These are phyloP conservation scores for Oryzias melastigma DNA, from an alignment of 2,113 vertebrate genomes.

Conservation along the genomic window DNA sequence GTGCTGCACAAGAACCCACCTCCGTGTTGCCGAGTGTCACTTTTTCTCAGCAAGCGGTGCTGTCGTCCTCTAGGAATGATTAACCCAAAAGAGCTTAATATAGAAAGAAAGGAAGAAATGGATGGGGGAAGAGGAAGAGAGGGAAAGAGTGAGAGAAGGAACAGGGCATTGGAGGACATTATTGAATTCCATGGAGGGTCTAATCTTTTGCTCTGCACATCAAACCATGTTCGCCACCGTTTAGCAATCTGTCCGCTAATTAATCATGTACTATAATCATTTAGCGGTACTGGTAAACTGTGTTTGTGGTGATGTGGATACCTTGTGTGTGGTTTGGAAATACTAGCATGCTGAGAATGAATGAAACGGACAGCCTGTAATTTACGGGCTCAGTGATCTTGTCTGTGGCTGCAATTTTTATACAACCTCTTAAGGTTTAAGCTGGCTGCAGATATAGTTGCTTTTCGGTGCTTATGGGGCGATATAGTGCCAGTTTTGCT, in stretches of 20 bases:
- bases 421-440: conserved; percentile 8
- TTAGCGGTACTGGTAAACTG: conserved; percentile 43
- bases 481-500: neutral
- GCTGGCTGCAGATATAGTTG: neutral
- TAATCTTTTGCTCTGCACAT: conserved; percentile 68
- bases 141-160: conserved; percentile 31
- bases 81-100: conserved; percentile 78
- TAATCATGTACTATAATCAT: conserved; percentile 74
- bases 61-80: conserved; percentile 77
- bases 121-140: conserved; percentile 44
- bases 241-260: conserved; percentile 77
- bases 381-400: conserved; percentile 10
- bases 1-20: conserved; percentile 45
- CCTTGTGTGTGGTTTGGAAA: conserved; percentile 13
- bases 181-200: conserved; percentile 63
- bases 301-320: conserved; percentile 6
- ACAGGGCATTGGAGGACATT: conserved; percentile 47
- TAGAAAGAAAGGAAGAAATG: conserved; percentile 63
- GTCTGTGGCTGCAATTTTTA: conserved; percentile 14
- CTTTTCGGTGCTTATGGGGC: neutral
- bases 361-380: conserved; percentile 9
- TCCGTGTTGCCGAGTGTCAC: conserved; percentile 61
- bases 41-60: conserved; percentile 40
- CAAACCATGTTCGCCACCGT: conserved; percentile 54
- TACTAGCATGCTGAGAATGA: conserved; percentile 23